A percentile compares a stretch with the other conserved stretches of the same genome.
Evolutionary conservation across 1,140 invertebrate species (phyloP).

Genomic region (Drosophila mauritiana): DNA sequence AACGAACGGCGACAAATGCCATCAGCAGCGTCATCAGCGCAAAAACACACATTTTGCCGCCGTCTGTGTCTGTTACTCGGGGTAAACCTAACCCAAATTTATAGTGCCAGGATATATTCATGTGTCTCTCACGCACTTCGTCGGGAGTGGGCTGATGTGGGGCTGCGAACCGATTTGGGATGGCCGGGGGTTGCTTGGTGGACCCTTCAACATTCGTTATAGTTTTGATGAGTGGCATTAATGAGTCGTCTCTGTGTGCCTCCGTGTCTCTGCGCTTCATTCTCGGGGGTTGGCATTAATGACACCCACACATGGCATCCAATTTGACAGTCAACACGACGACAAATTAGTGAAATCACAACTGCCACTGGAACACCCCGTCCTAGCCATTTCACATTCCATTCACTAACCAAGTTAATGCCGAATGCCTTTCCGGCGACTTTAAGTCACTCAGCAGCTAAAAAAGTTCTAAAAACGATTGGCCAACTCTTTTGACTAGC

Average conservation of each 20-base stretch:
- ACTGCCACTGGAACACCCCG: slow-evolving; percentile 14
- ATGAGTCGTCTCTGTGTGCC: slow-evolving; percentile 78
- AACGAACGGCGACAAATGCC: slow-evolving; percentile 69
- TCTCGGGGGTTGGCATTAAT: slow-evolving; percentile 69
- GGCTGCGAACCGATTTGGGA: slow-evolving; percentile 3
- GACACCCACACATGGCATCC: slow-evolving; percentile 80
- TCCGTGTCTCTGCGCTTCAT: slow-evolving; percentile 47
- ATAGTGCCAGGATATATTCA: slow-evolving; percentile 74
- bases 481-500: slow-evolving; percentile 1
- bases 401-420: slow-evolving; percentile 26
- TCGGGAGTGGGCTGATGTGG: neutral
- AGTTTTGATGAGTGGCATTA: slow-evolving; percentile 83
- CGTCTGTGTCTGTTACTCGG: slow-evolving; percentile 10
- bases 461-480: slow-evolving; percentile 10
- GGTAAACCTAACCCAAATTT: slow-evolving; percentile 50
- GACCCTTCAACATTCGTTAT: slow-evolving; percentile 71
- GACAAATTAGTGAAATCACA: slow-evolving; percentile 78
- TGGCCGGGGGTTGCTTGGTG: slow-evolving; percentile 7
- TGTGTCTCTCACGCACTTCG: slow-evolving; percentile 39
- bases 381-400: slow-evolving; percentile 9
- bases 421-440: slow-evolving; percentile 8
- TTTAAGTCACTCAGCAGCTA: slow-evolving; percentile 32
- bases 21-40: slow-evolving; percentile 56
- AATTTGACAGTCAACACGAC: slow-evolving; percentile 79
- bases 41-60: slow-evolving; percentile 45